Conservation (phyloP, 2,113 vertebrate genomes). For the Arothron firmamentum region DNA sequence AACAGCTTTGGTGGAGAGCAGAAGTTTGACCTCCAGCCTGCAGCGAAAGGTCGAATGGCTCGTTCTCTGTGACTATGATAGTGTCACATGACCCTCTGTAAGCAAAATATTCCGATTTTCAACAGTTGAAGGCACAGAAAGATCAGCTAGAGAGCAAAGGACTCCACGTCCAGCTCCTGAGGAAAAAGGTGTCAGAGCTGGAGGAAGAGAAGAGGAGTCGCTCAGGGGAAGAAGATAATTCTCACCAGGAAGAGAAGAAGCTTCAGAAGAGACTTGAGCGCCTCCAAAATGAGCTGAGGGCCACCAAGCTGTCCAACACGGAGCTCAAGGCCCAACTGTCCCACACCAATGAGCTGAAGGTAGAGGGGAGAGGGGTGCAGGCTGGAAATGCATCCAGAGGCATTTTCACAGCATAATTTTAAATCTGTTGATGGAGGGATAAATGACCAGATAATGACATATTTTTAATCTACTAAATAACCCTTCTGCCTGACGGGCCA, state of each 20-base stretch:
- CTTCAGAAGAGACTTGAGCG: conserved; percentile 82
- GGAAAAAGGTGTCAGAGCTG: conserved; percentile 83
- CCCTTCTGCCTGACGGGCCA: conserved; percentile 56
- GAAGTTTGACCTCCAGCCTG: conserved; percentile 77
- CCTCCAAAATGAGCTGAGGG: conserved; percentile 82
- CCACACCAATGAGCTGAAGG: conserved; percentile 86
- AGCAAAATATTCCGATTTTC: too few species aligned
- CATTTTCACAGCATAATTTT: conserved; percentile 25
- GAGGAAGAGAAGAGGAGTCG: conserved; percentile 80
- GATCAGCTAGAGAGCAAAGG: conserved; percentile 84
- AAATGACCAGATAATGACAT: too few species aligned
- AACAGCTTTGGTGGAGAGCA: conserved; percentile 80
- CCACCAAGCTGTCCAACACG: conserved; percentile 67
- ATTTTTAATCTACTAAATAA: conserved; percentile 1
- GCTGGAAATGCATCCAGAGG: conserved; percentile 31
- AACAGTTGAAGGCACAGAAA: conserved; percentile 83
- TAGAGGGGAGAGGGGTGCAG: conserved; percentile 61
- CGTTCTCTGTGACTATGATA: conserved; percentile 1
- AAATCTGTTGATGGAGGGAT: background rate
- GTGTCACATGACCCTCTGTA: background rate
- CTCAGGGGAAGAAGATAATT: conserved; percentile 76
- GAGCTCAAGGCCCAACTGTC: conserved; percentile 84
- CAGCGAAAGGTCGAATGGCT: conserved; percentile 78
- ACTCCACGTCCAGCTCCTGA: conserved; percentile 83
- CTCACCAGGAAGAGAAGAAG: conserved; percentile 68